Percentiles rank a stretch among this genome's conserved stretches.
These are phyloP conservation scores for Gymnosoma rotundatum DNA, from an alignment of 2,888 invertebrate species.

Conservation along the genomic window DNA sequence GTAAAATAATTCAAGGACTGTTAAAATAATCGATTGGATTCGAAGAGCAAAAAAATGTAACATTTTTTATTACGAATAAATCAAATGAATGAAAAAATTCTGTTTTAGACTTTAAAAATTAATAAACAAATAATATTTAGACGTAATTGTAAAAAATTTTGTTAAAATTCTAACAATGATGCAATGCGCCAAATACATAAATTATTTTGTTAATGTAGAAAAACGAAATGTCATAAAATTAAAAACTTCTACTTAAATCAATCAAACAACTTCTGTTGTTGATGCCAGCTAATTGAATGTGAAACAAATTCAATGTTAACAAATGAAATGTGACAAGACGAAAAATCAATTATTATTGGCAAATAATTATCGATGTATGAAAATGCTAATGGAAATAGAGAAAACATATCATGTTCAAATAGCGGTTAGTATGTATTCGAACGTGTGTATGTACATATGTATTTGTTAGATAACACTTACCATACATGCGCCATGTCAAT, in stretches of 20 bases:
- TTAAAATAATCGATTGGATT: too few relatives aligned
- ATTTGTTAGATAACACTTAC: conserved; percentile 83
- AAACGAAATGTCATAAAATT: background rate
- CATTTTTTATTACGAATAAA: too few relatives aligned
- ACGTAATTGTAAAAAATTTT: too few relatives aligned
- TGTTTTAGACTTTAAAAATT: too few relatives aligned
- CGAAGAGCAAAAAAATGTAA: too few relatives aligned
- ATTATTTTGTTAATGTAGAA: too few relatives aligned
- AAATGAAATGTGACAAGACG: conserved; percentile 5
- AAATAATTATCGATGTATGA: conserved; percentile 29
- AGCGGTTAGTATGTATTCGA: background rate
- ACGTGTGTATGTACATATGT: background rate
- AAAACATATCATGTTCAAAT: conserved; percentile 28
- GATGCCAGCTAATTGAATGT: background rate
- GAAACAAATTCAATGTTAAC: background rate
- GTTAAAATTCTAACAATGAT: too few relatives aligned
- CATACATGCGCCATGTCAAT: conserved; percentile 91
- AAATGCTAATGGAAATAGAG: conserved; percentile 16
- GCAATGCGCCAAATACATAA: too few relatives aligned
- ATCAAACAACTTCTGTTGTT: background rate
- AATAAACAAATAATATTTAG: too few relatives aligned
- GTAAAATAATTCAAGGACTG: too few relatives aligned
- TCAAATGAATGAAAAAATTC: too few relatives aligned
- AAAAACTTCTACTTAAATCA: conserved; percentile 8
- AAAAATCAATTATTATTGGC: conserved; percentile 43